Evolutionary conservation across 2,113 vertebrate genomes (phyloP).

Genomic region (Vulpes lagopus): DNA sequence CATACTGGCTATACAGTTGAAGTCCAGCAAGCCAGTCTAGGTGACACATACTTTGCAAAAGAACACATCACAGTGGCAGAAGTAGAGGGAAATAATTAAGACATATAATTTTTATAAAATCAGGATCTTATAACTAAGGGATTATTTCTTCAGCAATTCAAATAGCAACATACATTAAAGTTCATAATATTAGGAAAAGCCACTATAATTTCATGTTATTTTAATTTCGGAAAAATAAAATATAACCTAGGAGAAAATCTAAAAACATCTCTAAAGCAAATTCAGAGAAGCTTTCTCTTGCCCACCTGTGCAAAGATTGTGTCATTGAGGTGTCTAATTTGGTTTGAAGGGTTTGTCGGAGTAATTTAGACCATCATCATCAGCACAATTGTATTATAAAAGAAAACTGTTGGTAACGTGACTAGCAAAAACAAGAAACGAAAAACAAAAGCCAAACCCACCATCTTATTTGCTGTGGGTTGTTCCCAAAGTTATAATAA

Average conservation of each 20-base stretch:
- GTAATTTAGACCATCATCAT: background rate
- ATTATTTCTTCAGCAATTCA: background rate
- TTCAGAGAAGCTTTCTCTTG: slow-evolving; percentile 10
- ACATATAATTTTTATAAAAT: background rate
- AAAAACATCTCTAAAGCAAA: slow-evolving; percentile 42
- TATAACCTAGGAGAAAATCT: slow-evolving; percentile 1
- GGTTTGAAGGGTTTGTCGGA: background rate
- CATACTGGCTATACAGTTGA: background rate
- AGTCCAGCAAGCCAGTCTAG: slow-evolving; percentile 10
- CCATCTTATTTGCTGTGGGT: background rate
- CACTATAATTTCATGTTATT: background rate
- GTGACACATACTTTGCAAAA: background rate
- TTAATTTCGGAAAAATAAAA: slow-evolving; percentile 16
- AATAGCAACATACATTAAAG: background rate
- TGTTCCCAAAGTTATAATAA: background rate
- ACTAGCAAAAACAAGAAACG: background rate
- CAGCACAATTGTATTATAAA: background rate
- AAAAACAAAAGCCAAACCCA: background rate
- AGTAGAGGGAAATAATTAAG: background rate
- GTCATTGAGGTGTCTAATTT: no score
- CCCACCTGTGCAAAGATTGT: background rate
- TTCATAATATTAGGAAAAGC: background rate
- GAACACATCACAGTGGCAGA: background rate
- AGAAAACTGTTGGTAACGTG: background rate
- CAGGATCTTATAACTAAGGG: slow-evolving; percentile 5